These are phyloP conservation scores for Pteromalus puparum DNA, from an alignment of 1,140 invertebrate species.

Conservation along the genomic window DNA sequence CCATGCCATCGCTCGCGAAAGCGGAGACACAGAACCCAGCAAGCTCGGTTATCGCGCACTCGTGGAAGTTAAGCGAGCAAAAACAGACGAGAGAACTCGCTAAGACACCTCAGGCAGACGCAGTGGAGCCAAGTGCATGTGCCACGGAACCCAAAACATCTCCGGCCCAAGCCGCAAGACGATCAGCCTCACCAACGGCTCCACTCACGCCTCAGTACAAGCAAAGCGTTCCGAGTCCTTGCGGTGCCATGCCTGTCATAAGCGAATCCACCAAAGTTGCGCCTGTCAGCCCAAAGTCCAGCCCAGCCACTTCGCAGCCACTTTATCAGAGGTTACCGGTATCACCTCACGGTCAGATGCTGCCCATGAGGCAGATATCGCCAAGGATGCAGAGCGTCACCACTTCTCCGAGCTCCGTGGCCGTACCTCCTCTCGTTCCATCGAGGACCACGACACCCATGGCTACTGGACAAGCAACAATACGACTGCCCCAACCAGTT, in stretches of 20 bases:
- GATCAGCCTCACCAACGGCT: constrained; percentile 49
- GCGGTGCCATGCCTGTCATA: constrained; percentile 57
- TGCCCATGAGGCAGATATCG: constrained; percentile 65
- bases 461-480: constrained; percentile 62
- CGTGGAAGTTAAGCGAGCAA: constrained; percentile 68
- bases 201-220: constrained; percentile 63
- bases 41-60: constrained; percentile 66
- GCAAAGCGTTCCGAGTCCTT: constrained; percentile 53
- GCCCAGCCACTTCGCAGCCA: constrained; percentile 59
- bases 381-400: constrained; percentile 64
- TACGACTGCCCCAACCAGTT: constrained; percentile 62
- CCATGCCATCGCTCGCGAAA: constrained; percentile 39
- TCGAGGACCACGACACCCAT: constrained; percentile 62
- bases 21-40: constrained; percentile 59
- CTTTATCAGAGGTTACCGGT: constrained; percentile 69
- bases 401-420: constrained; percentile 32
- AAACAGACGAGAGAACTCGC: constrained; percentile 53
- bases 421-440: constrained; percentile 56
- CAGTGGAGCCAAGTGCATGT: constrained; percentile 55
- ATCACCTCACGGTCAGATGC: constrained; percentile 66
- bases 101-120: constrained; percentile 56
- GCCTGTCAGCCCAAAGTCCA: constrained; percentile 61
- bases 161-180: constrained; percentile 3
- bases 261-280: constrained; percentile 58
- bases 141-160: constrained; percentile 55